These are phyloP conservation scores for Microctonus aethiopoides DNA, from an alignment of 2,888 invertebrate species.

Conservation along the genomic window DNA sequence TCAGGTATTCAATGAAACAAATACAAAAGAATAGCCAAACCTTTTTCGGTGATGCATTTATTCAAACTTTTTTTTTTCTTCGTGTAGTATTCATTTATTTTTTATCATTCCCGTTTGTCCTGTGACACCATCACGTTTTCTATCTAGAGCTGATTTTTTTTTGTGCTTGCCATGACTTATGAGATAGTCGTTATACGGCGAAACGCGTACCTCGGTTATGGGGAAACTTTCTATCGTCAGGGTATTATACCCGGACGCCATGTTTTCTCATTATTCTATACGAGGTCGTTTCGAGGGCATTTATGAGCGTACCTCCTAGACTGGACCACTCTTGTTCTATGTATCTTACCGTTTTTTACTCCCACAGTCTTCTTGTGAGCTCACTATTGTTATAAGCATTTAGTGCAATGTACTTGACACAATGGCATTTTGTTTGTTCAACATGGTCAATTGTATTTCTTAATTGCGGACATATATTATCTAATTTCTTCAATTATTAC, in stretches of 20 bases:
- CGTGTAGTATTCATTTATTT: neutral
- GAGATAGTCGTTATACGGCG: conserved; percentile 5
- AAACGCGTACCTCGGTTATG: conserved; percentile 23
- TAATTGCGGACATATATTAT: neutral
- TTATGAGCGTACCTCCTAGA: conserved; percentile 5
- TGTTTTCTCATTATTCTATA: conserved; percentile 24
- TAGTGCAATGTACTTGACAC: neutral
- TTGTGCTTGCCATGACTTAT: neutral
- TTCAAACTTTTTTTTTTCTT: neutral
- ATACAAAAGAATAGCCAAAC: neutral
- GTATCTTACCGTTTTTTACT: neutral
- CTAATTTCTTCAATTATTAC: neutral
- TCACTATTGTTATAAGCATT: conserved; percentile 2
- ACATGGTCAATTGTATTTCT: neutral
- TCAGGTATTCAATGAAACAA: conserved; percentile 2
- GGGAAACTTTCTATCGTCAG: conserved; percentile 23
- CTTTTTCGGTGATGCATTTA: conserved; percentile 1
- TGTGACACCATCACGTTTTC: conserved; percentile 6
- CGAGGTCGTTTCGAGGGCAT: conserved; percentile 9
- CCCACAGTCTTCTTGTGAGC: neutral
- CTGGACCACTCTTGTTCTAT: conserved; percentile 13
- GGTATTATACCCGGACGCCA: conserved; percentile 14
- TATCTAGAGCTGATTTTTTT: neutral
- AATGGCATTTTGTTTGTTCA: neutral
- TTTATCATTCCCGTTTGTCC: neutral